Percentiles rank a stretch among this genome's conserved stretches.
phyloP scores from a whole-genome alignment of 92 coral and sea anemone genomes.

The Umimayanthus kanabou region DNA sequence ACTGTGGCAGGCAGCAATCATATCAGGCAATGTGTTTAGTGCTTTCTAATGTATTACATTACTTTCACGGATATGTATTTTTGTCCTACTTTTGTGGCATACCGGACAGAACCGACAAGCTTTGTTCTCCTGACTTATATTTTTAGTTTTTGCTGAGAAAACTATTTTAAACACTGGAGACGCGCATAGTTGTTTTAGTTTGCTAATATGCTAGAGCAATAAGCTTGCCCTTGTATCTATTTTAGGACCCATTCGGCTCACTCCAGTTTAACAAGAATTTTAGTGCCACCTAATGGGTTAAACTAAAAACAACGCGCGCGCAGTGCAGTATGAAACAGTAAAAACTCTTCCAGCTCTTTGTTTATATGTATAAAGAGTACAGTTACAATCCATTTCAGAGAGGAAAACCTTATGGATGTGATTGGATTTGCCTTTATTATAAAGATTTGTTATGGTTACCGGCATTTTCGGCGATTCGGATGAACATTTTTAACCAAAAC shows the following conservation, averaged over 20 bases:
- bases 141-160: neutral
- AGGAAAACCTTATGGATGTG: neutral
- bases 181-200: neutral
- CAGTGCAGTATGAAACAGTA: neutral
- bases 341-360: neutral
- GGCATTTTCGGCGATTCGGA: neutral
- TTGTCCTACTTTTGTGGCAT: neutral
- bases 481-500: neutral
- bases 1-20: neutral
- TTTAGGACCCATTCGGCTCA: neutral
- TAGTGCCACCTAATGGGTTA: neutral
- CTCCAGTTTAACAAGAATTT: neutral
- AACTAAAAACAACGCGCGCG: neutral
- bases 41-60: neutral
- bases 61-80: neutral
- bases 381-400: neutral
- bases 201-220: neutral
- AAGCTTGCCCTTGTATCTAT: neutral
- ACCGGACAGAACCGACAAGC: neutral
- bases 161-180: neutral
- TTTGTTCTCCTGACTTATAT: neutral
- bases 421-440: neutral
- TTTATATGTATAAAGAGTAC: neutral
- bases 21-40: neutral
- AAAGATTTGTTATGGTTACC: neutral